Evolutionary conservation across 1,140 invertebrate genomes (phyloP).

Genomic region (Diorhabda carinulata): DNA sequence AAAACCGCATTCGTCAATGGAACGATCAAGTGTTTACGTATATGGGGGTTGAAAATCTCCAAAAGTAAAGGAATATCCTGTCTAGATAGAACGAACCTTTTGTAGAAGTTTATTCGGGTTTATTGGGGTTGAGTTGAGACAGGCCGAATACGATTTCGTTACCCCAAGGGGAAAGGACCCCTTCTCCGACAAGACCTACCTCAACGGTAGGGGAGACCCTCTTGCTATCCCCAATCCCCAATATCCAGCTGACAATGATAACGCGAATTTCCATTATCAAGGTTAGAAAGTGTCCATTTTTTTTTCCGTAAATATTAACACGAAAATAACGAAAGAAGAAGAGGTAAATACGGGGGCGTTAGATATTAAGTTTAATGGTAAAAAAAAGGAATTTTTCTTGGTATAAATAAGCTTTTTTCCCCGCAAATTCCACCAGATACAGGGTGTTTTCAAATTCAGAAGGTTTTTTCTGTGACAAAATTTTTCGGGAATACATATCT

Average conservation of each 20-base stretch:
- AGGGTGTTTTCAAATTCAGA: too few species aligned
- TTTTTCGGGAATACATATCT: too few species aligned
- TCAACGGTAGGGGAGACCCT: constrained; percentile 38
- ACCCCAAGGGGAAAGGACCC: constrained; percentile 29
- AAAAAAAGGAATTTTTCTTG: too few species aligned
- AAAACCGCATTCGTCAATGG: too few species aligned
- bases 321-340: neutral
- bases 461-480: too few species aligned
- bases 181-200: constrained; percentile 31
- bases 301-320: neutral
- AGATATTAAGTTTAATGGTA: too few species aligned
- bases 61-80: constrained; percentile 25
- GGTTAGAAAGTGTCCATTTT: constrained; percentile 20
- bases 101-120: constrained; percentile 29
- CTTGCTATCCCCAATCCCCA: constrained; percentile 26
- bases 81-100: constrained; percentile 21
- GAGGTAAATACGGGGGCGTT: too few species aligned
- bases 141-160: constrained; percentile 36
- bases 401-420: too few species aligned
- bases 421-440: too few species aligned
- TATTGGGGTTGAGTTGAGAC: constrained; percentile 33
- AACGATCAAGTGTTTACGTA: neutral
- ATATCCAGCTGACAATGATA: constrained; percentile 30
- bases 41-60: constrained; percentile 14
- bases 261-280: constrained; percentile 34